Conservation (phyloP, 1,140 invertebrate genomes). For the Trachelipus rathkii region DNA sequence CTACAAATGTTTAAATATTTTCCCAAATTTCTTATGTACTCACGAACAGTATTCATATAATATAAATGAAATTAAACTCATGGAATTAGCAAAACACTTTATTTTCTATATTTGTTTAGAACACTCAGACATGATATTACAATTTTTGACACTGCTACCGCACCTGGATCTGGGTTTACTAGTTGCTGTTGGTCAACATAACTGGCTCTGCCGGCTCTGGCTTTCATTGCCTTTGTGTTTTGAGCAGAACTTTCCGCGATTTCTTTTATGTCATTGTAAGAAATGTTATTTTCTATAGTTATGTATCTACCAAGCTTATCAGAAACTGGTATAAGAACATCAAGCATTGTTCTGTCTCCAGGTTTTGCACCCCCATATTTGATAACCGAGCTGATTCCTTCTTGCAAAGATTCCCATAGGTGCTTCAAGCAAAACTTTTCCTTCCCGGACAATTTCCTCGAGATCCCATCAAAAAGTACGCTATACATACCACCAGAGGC, state of each 20-base stretch:
- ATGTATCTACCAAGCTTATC: not conserved
- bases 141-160: not conserved
- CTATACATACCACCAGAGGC: not conserved
- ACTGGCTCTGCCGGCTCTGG: not conserved
- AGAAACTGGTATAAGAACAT: conserved; percentile 30
- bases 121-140: not conserved
- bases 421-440: not conserved
- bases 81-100: not conserved
- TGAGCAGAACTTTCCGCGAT: not conserved
- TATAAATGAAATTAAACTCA: no score
- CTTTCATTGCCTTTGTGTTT: not conserved
- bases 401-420: conserved; percentile 47
- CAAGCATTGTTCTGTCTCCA: conserved; percentile 71
- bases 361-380: conserved; percentile 68
- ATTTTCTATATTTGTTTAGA: not conserved
- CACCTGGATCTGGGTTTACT: not conserved
- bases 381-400: conserved; percentile 58
- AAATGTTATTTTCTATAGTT: not conserved
- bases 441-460: not conserved
- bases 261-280: not conserved
- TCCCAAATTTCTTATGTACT: not conserved
- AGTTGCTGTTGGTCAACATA: not conserved
- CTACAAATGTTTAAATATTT: not conserved
- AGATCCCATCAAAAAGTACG: not conserved
- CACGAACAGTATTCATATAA: no score